Conservation (phyloP, 2,113 vertebrate genomes). For the Geothlypis trichas region DNA sequence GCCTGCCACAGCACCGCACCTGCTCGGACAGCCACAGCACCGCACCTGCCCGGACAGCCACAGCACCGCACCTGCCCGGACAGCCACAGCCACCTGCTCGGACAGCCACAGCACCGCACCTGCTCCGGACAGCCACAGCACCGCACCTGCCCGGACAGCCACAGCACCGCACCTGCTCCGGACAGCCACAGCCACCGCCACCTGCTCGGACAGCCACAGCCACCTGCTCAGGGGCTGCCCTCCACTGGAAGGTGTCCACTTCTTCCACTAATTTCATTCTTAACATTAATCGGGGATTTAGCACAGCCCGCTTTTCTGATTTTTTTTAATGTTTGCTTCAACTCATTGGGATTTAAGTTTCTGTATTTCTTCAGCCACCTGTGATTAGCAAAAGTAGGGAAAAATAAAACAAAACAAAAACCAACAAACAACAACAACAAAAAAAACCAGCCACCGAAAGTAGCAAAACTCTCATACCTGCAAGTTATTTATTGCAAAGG, state of each 20-base stretch:
- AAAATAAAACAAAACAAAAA: neutral
- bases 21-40: no score
- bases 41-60: neutral
- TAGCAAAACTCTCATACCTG: neutral
- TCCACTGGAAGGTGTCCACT: neutral
- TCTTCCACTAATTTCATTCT: neutral
- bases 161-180: rapidly evolving
- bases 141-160: rapidly evolving
- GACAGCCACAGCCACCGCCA: neutral
- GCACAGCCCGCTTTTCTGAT: neutral
- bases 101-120: rapidly evolving
- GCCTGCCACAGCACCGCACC: neutral
- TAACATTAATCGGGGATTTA: neutral
- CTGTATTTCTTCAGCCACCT: neutral
- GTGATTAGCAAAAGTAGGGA: neutral
- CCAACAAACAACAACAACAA: neutral
- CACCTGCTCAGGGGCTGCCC: neutral
- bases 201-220: no score
- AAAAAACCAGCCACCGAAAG: neutral
- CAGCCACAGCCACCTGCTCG: neutral
- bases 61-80: no score
- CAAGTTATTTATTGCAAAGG: neutral
- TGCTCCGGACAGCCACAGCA: rapidly evolving
- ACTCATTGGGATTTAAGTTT: neutral
- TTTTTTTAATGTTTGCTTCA: neutral